These are phyloP conservation scores for Pygmarrhopalites habei DNA, from an alignment of 1,140 invertebrate genomes.

Conservation along the genomic window DNA sequence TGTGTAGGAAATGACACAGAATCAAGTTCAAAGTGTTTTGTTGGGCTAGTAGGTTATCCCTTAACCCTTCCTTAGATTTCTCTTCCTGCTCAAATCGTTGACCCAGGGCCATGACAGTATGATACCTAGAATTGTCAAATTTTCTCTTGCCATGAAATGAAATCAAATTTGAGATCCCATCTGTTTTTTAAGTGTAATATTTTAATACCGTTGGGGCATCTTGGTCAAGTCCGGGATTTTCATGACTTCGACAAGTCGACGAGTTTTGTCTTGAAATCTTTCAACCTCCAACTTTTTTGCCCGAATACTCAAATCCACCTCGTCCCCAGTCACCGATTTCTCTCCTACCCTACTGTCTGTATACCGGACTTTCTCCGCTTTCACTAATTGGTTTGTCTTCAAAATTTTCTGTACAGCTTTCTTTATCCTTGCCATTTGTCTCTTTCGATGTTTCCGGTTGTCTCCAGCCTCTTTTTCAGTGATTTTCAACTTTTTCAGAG, in stretches of 20 bases:
- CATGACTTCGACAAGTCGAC: constrained; percentile 33
- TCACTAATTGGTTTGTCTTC: no score
- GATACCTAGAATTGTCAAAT: no score
- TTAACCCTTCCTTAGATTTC: constrained; percentile 15
- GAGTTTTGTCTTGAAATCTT: constrained; percentile 28
- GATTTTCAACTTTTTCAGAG: constrained; percentile 14
- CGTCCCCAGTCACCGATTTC: no score
- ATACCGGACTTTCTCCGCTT: not conserved
- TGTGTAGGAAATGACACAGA: constrained; percentile 34
- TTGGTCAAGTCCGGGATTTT: constrained; percentile 33
- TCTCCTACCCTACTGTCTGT: not conserved
- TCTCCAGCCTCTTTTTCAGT: constrained; percentile 28
- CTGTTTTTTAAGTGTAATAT: no score
- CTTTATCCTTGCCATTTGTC: constrained; percentile 29
- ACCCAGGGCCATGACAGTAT: constrained; percentile 27
- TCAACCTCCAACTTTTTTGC: constrained; percentile 26
- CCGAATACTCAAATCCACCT: no score
- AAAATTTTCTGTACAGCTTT: constrained; percentile 24
- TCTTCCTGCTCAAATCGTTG: constrained; percentile 18
- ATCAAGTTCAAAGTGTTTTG: constrained; percentile 27
- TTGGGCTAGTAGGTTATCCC: constrained; percentile 27
- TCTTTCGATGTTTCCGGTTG: constrained; percentile 17
- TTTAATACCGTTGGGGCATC: constrained; percentile 24
- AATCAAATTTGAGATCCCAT: no score
- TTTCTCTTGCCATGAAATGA: no score